A percentile compares a stretch with the other conserved stretches of the same genome.
These are phyloP conservation scores for Elachura formosa DNA, from an alignment of 2,113 vertebrate genomes.

Conservation along the genomic window DNA sequence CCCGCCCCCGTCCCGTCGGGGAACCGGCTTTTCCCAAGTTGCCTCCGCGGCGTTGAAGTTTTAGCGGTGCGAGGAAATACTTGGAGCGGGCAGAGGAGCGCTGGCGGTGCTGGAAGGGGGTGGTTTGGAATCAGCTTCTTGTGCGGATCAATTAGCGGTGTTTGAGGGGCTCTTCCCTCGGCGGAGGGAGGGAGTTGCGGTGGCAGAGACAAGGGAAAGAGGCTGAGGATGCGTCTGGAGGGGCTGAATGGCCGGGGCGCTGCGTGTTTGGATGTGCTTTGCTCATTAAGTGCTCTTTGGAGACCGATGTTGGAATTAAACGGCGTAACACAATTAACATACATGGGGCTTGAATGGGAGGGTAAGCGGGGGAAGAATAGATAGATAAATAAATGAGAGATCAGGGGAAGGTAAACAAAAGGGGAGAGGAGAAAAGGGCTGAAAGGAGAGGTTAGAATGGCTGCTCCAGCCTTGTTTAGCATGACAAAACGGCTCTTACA, in stretches of 20 bases:
- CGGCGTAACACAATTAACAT: constrained; percentile 79
- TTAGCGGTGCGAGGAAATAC: not conserved
- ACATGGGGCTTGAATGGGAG: constrained; percentile 72
- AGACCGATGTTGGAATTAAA: constrained; percentile 77
- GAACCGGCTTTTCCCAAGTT: not conserved
- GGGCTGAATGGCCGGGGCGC: constrained; percentile 71
- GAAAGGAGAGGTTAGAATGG: constrained; percentile 66
- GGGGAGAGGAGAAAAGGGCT: constrained; percentile 32
- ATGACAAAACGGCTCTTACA: constrained; percentile 78
- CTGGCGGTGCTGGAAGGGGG: not conserved
- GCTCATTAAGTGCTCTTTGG: constrained; percentile 79
- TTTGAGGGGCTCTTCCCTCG: constrained; percentile 16
- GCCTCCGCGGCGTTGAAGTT: not conserved
- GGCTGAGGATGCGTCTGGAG: constrained; percentile 76
- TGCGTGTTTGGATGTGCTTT: constrained; percentile 74
- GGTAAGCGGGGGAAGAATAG: constrained; percentile 72
- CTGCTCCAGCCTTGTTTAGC: constrained; percentile 77
- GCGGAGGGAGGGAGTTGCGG: constrained; percentile 50
- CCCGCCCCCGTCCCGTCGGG: not conserved
- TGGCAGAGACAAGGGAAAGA: not conserved
- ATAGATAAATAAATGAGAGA: constrained; percentile 78
- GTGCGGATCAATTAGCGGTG: constrained; percentile 61
- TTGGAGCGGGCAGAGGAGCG: not conserved
- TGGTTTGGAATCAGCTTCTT: constrained; percentile 10
- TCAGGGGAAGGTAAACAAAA: constrained; percentile 76